Evolutionary conservation across 2,888 invertebrate genomes (phyloP).

Genomic region (Leptura quadrifasciata): DNA sequence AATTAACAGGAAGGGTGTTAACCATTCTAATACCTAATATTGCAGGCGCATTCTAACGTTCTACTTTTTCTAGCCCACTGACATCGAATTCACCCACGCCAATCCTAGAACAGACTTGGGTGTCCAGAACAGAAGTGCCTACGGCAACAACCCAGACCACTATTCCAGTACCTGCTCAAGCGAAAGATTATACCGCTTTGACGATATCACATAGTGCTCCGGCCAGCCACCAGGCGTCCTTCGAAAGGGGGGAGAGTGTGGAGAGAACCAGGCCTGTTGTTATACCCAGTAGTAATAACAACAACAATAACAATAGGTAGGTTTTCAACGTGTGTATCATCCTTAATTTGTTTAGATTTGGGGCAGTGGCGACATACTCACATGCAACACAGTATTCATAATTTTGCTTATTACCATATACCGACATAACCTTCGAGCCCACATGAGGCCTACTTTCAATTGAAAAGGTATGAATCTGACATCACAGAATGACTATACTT

Average conservation of each 20-base stretch:
- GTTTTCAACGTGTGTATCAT: not conserved
- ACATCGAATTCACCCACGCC: conserved; percentile 76
- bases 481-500: too few species aligned
- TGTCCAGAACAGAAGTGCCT: conserved; percentile 70
- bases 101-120: conserved; percentile 73
- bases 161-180: conserved; percentile 61
- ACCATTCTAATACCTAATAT: too few species aligned
- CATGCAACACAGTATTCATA: too few species aligned
- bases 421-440: too few species aligned
- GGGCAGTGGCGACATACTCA: too few species aligned
- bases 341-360: too few species aligned
- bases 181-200: conserved; percentile 69
- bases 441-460: too few species aligned
- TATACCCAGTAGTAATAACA: conserved; percentile 57
- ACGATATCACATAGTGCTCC: conserved; percentile 73
- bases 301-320: conserved; percentile 57
- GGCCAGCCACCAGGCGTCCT: conserved; percentile 72
- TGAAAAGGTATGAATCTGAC: too few species aligned
- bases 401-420: too few species aligned
- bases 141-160: conserved; percentile 63
- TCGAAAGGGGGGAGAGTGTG: conserved; percentile 72
- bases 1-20: too few species aligned
- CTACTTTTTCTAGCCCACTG: conserved; percentile 72
- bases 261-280: conserved; percentile 64
- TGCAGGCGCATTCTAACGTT: not conserved